Evolutionary conservation across 2,113 vertebrate species (phyloP), one percentile per base, ranked within the genome.

Genomic region (Calyptommatus sinebrachiatus): DNA sequence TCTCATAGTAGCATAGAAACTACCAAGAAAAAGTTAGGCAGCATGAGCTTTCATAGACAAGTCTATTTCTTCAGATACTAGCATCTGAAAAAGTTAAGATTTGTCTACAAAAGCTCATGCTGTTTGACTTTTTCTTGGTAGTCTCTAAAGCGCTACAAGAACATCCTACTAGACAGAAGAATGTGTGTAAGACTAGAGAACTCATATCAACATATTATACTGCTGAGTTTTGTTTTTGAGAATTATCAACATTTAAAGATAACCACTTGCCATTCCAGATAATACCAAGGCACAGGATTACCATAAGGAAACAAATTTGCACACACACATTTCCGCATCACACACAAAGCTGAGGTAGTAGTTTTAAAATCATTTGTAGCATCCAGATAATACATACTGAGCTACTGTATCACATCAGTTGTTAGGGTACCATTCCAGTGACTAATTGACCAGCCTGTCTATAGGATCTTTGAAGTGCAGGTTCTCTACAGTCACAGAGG

Each of bases 361-460:
- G 75, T 71, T 48, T 81, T 86, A 68, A 67, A 79, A 85, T 29
- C 73, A 65, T 80, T 16, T 72, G 78, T 86, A 88, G 85, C 88
- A 87, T 75, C 85, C 80, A 86, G 86, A 88, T 83, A 89, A 69
- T 81, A 86, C 91, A 88, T 85, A 84, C 29, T 82, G 80, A 76
- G 83, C 77, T 80, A 80, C 74, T 87, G 74, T 69, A 87, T 86
- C 90, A 90, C 77, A 85, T 88, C 83, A 86, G 65, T 20, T 81
- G 11, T 72, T 35, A 75, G 79, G 3, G 4, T 82, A 78, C 65
- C 8, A 85, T 89, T 87, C 83, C 1, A 0, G 46, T 80, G 88
- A 87, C 81, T 76, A 82, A 90, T 90, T 81, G 88, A 86, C 29
- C 16, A 73, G 65, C 61, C 57, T 16, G 53, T 81, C 76, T 79